Conservation (phyloP, 2,888 invertebrate species). For the Ichneumon xanthorius region DNA sequence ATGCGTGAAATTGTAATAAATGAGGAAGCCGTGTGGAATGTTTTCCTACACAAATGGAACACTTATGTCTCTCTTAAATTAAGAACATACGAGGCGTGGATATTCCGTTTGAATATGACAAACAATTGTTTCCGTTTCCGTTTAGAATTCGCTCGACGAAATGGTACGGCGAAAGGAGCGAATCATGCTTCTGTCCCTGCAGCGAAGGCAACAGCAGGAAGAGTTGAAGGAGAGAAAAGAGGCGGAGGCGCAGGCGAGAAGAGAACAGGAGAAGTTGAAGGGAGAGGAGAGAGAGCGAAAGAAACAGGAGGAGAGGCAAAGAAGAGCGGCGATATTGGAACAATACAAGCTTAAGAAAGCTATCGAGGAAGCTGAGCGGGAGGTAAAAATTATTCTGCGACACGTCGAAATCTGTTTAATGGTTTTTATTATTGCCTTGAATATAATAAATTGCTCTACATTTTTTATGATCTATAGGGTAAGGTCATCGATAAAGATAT, state of each 20-base stretch:
- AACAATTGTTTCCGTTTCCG: constrained; percentile 41
- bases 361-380: constrained; percentile 95
- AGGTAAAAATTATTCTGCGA: constrained; percentile 85
- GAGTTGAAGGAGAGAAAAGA: constrained; percentile 94
- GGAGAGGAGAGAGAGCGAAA: constrained; percentile 90
- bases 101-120: neutral
- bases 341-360: constrained; percentile 97
- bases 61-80: neutral
- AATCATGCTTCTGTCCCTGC: constrained; percentile 95
- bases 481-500: constrained; percentile 92
- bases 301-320: constrained; percentile 94
- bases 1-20: no score
- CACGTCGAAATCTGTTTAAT: constrained; percentile 3
- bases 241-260: constrained; percentile 90
- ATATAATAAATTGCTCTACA: constrained; percentile 29
- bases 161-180: constrained; percentile 97
- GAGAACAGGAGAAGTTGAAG: constrained; percentile 91
- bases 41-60: neutral
- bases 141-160: constrained; percentile 93
- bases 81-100: neutral
- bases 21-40: neutral
- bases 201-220: constrained; percentile 96
- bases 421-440: constrained; percentile 34
- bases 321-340: constrained; percentile 95
- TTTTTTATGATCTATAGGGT: constrained; percentile 86